Evolutionary conservation across 2,113 vertebrate genomes (phyloP), one percentile per base, ranked within the genome.

Genomic region (Oncorhynchus mykiss): DNA sequence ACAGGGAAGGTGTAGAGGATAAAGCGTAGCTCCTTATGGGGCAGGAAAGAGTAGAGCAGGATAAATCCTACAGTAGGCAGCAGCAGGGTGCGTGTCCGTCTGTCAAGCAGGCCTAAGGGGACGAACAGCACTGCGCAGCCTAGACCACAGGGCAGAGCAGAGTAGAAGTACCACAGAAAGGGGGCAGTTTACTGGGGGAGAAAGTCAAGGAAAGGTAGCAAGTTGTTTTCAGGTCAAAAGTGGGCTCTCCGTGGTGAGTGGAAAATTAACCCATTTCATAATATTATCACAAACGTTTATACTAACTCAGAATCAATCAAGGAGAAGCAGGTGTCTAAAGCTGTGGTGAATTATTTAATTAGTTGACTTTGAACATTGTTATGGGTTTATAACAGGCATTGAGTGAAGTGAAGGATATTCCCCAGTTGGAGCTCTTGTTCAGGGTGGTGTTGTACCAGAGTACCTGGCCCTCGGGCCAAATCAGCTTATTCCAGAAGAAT

Each of bases 151-250:
- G 97, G 97, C 79, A 99, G 72, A 0, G 94, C 97, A 0, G 97
- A 99, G 87, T 97, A 99, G 82, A 99, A 97, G 81, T 99, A 99
- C 98, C 97, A 99, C 31, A 98, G 88, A 78, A 96, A 95, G 0
- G 97, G 97, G 0, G 91, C 94, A n/a, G 97, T 98, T 94, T 98
- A 90, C 68, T 73, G 71, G 74, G 13, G 76, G 83, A 2, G 34
- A 2, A 59, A 85, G 95, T 97, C 85, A 97, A 97, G 95, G 95
- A 68, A 48, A 51, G 12, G 1, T 18, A 54, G 51, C 14, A 54
- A 18, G 51, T 54, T 54, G 51, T 54, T 54, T 64, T 25, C 60
- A 25, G 11, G 7, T 64, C 60, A n/a, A 2, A 45, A 45, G 39
- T 45, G 39, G 39, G 39, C 39, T 12, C 39, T 45, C 39, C 39